These are phyloP conservation scores for Lipophrys pholis DNA, from an alignment of 2,113 vertebrate genomes.

Conservation along the genomic window DNA sequence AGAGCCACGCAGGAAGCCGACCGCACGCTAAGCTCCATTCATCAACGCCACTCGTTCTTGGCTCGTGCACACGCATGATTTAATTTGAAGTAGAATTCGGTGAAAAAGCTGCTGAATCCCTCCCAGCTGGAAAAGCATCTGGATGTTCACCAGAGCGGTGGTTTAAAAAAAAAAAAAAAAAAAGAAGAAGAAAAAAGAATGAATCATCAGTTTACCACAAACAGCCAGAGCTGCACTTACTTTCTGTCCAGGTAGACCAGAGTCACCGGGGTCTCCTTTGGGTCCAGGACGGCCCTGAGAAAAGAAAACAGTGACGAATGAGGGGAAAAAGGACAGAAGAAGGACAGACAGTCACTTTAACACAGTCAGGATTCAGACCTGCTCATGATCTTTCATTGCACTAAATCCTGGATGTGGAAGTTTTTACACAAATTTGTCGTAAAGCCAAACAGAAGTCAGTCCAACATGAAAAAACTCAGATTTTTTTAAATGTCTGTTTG, in stretches of 20 bases:
- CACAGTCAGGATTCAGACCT: too few relatives aligned
- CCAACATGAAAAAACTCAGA: too few relatives aligned
- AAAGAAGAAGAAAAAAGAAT: too few relatives aligned
- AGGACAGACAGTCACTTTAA: too few relatives aligned
- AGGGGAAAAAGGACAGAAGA: background rate
- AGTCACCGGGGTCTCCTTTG: constrained; percentile 94
- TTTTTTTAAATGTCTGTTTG: too few relatives aligned
- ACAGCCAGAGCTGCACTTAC: constrained; percentile 68
- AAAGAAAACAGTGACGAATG: constrained; percentile 5
- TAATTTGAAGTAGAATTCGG: constrained; percentile 44
- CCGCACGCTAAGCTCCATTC: background rate
- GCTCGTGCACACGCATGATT: constrained; percentile 3
- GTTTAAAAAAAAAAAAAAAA: constrained; percentile 3
- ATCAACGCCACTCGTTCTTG: constrained; percentile 41
- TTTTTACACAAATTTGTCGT: too few relatives aligned
- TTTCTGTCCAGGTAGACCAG: constrained; percentile 90
- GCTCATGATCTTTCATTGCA: too few relatives aligned
- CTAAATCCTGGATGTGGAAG: too few relatives aligned
- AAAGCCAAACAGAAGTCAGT: too few relatives aligned
- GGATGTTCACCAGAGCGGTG: constrained; percentile 52
- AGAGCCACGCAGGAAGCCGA: background rate
- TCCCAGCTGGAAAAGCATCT: constrained; percentile 46
- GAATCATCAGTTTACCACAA: background rate
- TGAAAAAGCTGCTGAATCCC: constrained; percentile 18
- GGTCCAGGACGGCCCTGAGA: constrained; percentile 92